phyloP scores from a whole-genome alignment of 2,888 invertebrate species.

The Epistrophe grossulariae region DNA sequence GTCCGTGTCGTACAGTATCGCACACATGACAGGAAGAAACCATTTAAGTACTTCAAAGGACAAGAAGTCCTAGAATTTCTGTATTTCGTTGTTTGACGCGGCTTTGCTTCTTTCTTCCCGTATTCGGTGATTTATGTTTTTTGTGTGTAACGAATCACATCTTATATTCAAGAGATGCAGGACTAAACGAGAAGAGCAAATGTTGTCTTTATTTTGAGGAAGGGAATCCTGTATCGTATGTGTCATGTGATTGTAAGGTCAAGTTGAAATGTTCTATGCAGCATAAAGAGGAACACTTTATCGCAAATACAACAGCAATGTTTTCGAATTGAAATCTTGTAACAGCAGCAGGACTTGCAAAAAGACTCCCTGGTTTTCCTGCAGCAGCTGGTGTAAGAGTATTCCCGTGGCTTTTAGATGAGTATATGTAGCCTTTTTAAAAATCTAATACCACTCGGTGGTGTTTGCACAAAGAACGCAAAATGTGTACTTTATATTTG shows the following conservation, averaged over 20 bases:
- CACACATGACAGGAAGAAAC: slow-evolving; percentile 63
- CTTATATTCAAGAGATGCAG: slow-evolving; percentile 56
- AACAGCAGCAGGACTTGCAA: slow-evolving; percentile 39
- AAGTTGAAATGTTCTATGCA: slow-evolving; percentile 55
- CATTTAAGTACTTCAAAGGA: slow-evolving; percentile 73
- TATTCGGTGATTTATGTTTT: slow-evolving; percentile 70
- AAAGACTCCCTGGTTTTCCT: slow-evolving; percentile 19
- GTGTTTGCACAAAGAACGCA: slow-evolving; percentile 49
- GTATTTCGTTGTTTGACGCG: slow-evolving; percentile 56
- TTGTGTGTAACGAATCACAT: slow-evolving; percentile 71
- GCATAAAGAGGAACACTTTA: slow-evolving; percentile 65
- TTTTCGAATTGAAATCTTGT: slow-evolving; percentile 52
- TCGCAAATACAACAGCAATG: slow-evolving; percentile 64
- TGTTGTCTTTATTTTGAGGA: slow-evolving; percentile 67
- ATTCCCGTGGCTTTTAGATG: slow-evolving; percentile 60
- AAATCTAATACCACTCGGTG: slow-evolving; percentile 60
- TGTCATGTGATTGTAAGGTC: slow-evolving; percentile 46
- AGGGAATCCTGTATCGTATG: slow-evolving; percentile 32
- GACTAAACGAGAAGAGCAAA: slow-evolving; percentile 64
- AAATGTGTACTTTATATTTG: slow-evolving; percentile 67
- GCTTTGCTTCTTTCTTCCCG: slow-evolving; percentile 33
- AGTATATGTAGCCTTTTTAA: slow-evolving; percentile 54
- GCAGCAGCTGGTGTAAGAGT: slow-evolving; percentile 60
- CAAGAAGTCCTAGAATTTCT: slow-evolving; percentile 35
- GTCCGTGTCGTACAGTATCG: slow-evolving; percentile 22